Evolutionary conservation across 2,113 vertebrate species (phyloP), one percentile per base, ranked within the genome.

Genomic region (Sinocyclocheilus rhinocerous): DNA sequence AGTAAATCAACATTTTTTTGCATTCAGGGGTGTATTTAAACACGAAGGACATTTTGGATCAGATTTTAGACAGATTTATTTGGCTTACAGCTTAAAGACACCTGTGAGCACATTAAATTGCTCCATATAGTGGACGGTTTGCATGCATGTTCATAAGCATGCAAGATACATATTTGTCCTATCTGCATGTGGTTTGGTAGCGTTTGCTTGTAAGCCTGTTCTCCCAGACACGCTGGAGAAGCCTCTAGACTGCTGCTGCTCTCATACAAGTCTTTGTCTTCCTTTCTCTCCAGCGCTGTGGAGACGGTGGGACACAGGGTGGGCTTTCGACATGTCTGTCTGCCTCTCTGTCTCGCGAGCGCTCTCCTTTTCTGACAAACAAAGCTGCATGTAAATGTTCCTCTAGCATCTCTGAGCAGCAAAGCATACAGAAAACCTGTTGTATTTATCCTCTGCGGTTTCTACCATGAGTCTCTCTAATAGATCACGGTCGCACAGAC

Each of bases 251-350:
- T 52, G 73, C 45, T 16, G 73, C n/a, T 16, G 6, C 45, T 75
- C 77, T 72, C 88, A 45, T 11, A 39, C 83, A 59, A 70, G 88
- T 89, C 91, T 94, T 93, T 91, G 90, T 93, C 84, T 91, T 78
- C 73, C 84, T 65, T 83, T 63, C 67, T 72, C 6, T 81, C 85
- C 89, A 0, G 61, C 61, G 24, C 61, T 6, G 61, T 89, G 80
- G 87, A 90, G 86, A 79, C 83, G 59, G 89, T 87, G 72, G 48
- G 77, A 45, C 61, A 67, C 88, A 90, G 91, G 90, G 89, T 91
- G 90, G 91, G 92, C 92, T 91, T 87, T 88, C 90, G 76, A 86
- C 73, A 77, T 89, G 57, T 79, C 57, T 84, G 88, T 87, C 91
- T 92, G 89, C 20, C 45, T 57, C 15, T 48, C 45, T 24, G 67